Evolutionary conservation across 2,113 vertebrate species (phyloP), one percentile per base, ranked within the genome.

Genomic region (Macquaria ambigua): DNA sequence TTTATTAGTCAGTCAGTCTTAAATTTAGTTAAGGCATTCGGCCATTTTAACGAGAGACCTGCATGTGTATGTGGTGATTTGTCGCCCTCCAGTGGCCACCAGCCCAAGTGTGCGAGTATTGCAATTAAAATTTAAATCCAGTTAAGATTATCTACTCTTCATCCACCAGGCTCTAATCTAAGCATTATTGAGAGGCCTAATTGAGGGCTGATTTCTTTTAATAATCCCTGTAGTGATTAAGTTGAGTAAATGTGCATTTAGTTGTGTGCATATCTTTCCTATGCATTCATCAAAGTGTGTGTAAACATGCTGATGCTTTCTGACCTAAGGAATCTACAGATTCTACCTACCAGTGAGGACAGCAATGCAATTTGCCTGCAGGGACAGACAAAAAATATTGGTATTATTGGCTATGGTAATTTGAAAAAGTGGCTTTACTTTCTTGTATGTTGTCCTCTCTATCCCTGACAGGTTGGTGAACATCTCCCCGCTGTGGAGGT

Each of bases 401-500:
- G 23, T 58, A 18, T 61, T 0, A 6, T 62, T 11, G 0, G 1
- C 8, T 61, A 8, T 59, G 21, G 5, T 50, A 25, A 43, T 52
- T 43, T 34, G 8, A 6, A n/a, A 46, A 46, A 31, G 8, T n/a
- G 37, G 4, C 1, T 46, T 15, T 37, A 21, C 15, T 43, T 71
- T 5, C 3, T 15, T 61, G 4, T 63, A 2, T 37, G 5, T 62
- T 83, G 31, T 69, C 31, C 37, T 59, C 37, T 79, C 0, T 0
- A 61, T 55, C 23, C 53, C 8, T 5, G 63, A 67, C 86, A 94
- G 97, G 95, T 97, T 73, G 97, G 97, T 80, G 96, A 97, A 43
- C 16, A 61, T 31, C 90, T 98, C 41, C 97, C 97, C 0, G 89
- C 94, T 0, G 95, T 98, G 82, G 94, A 96, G 64, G 96, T 98